These are phyloP conservation scores for Battus philenor DNA, from an alignment of 1,140 invertebrate species.

Conservation along the genomic window DNA sequence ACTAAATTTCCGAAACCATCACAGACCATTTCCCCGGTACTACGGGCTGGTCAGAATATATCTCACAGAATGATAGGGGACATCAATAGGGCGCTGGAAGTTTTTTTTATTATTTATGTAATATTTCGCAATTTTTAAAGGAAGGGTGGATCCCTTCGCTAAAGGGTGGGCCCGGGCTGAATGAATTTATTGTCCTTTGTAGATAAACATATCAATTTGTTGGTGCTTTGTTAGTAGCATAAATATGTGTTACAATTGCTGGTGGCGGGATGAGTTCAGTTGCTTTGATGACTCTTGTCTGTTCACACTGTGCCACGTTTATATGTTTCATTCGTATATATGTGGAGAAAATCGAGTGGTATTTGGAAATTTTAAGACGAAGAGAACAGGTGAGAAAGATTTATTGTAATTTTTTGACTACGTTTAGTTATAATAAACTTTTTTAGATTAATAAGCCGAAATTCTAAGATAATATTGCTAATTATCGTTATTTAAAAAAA, in stretches of 20 bases:
- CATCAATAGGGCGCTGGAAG: constrained; percentile 28
- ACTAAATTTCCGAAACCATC: constrained; percentile 46
- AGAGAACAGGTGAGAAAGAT: background rate
- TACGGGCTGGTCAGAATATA: constrained; percentile 60
- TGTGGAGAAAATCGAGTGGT: background rate
- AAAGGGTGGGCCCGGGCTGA: constrained; percentile 66
- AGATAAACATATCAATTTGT: constrained; percentile 76
- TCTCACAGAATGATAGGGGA: constrained; percentile 36
- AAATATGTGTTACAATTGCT: constrained; percentile 66
- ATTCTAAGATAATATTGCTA: no score
- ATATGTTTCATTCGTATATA: background rate
- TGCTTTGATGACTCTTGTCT: constrained; percentile 39
- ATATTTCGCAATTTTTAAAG: constrained; percentile 73
- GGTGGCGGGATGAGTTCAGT: constrained; percentile 40
- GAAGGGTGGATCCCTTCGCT: constrained; percentile 66
- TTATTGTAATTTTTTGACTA: background rate
- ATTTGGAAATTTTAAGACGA: background rate
- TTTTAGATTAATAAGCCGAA: no score
- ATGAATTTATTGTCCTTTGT: constrained; percentile 72
- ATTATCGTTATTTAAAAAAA: no score
- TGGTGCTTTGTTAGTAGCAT: constrained; percentile 66
- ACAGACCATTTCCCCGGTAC: constrained; percentile 64
- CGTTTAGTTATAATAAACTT: background rate
- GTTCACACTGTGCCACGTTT: constrained; percentile 29
- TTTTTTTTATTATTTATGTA: constrained; percentile 69